Percentiles rank a stretch among this genome's conserved stretches.
phyloP scores from a whole-genome alignment of 2,113 vertebrate species.

The Vulpes vulpes region DNA sequence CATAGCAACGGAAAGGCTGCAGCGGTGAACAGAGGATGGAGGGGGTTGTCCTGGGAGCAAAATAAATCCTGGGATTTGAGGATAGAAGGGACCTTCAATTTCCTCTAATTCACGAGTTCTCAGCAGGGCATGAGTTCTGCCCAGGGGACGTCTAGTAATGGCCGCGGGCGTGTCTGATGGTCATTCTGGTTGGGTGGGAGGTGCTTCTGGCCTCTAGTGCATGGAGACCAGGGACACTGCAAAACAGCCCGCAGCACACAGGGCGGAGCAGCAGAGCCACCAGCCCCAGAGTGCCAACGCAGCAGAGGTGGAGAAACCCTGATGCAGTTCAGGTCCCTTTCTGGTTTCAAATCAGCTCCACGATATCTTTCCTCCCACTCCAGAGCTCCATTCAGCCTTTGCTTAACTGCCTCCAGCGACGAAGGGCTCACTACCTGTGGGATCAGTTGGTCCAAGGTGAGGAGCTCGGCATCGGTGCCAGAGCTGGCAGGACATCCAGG shows the following conservation, averaged over 20 bases:
- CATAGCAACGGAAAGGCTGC: conserved; percentile 29
- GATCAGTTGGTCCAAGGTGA: neutral
- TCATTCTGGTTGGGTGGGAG: neutral
- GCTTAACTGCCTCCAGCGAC: neutral
- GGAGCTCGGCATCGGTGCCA: neutral
- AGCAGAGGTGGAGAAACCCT: neutral
- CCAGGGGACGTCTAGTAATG: neutral
- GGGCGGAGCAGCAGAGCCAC: neutral
- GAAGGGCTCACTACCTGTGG: neutral
- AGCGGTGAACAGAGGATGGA: neutral
- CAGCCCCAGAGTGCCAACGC: neutral
- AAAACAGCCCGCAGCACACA: accelerated
- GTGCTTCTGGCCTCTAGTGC: neutral
- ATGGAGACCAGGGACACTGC: neutral
- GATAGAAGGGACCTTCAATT: neutral
- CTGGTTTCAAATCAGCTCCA: neutral
- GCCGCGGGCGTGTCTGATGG: neutral
- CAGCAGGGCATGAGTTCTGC: accelerated
- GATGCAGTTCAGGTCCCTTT: neutral
- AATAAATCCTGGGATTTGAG: neutral
- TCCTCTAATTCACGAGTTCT: neutral
- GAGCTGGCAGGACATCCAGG: neutral
- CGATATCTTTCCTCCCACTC: neutral
- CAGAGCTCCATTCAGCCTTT: neutral
- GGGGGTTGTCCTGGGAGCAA: neutral